Conservation (phyloP, 2,113 vertebrate species). For the Aegithalos caudatus region DNA sequence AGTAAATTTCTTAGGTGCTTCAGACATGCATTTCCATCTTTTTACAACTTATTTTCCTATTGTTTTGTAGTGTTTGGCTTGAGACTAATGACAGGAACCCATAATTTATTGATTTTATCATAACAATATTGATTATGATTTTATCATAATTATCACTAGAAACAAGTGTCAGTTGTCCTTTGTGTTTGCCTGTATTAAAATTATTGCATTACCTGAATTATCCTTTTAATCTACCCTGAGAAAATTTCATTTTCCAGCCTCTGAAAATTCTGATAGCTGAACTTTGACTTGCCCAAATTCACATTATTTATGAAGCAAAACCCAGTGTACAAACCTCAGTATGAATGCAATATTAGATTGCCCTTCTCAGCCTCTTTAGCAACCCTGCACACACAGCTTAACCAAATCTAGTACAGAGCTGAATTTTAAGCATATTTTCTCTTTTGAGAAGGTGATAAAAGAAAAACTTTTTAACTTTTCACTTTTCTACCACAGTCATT, state of each 20-base stretch:
- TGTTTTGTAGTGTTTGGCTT: not conserved
- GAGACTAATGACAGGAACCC: not conserved
- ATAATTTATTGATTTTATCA: not conserved
- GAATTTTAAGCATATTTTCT: not conserved
- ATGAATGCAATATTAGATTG: not conserved
- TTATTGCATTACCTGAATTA: fast-evolving
- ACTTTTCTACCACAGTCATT: not conserved
- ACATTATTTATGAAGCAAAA: not conserved
- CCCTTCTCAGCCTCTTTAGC: not conserved
- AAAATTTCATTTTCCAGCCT: not conserved
- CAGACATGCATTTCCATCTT: not conserved
- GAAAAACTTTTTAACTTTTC: not conserved
- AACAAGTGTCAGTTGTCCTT: not conserved
- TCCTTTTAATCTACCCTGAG: not conserved
- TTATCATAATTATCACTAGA: not conserved
- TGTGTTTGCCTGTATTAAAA: not conserved
- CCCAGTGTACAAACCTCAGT: not conserved
- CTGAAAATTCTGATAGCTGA: not conserved
- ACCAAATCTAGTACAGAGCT: not conserved
- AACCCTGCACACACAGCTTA: not conserved
- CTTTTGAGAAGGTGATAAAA: not conserved
- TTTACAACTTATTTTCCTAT: not conserved
- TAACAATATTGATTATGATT: not conserved
- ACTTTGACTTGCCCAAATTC: not conserved
- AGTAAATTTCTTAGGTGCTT: not conserved